A percentile compares a stretch with the other conserved stretches of the same genome.
Evolutionary conservation across 1,140 invertebrate species (phyloP).

Genomic region (Zaprionus nigranus): DNA sequence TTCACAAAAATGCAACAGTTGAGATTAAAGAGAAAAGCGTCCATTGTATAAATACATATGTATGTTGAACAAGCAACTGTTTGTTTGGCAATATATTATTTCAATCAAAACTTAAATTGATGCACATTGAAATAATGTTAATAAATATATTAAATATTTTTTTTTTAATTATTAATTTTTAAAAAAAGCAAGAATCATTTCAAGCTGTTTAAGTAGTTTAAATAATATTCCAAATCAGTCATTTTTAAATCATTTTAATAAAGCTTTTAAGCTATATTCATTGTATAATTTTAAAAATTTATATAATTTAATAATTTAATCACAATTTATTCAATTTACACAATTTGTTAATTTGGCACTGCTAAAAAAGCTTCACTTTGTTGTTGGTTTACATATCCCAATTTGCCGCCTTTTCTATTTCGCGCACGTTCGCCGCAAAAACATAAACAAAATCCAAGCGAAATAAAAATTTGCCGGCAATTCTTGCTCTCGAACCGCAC

Average conservation of each 20-base stretch:
- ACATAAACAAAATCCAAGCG: constrained; percentile 54
- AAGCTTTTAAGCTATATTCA: too few relatives aligned
- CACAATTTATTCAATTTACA: constrained; percentile 19
- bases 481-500: constrained; percentile 5
- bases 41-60: background rate
- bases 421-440: constrained; percentile 29
- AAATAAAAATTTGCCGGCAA: constrained; percentile 40
- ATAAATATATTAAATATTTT: too few relatives aligned
- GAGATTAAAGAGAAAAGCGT: background rate
- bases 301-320: too few relatives aligned
- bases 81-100: background rate
- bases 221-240: too few relatives aligned
- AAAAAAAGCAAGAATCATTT: too few relatives aligned
- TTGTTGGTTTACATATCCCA: constrained; percentile 28
- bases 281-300: too few relatives aligned
- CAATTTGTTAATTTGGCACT: constrained; percentile 39
- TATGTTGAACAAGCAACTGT: background rate
- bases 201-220: too few relatives aligned
- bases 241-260: too few relatives aligned
- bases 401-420: constrained; percentile 57
- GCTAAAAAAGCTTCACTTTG: constrained; percentile 4
- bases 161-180: too few relatives aligned
- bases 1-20: background rate
- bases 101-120: background rate
- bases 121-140: too few relatives aligned